Base-by-base conservation (phyloP, 2,797 vertebrate genomes). In the Gambusia yucatana region DNA sequence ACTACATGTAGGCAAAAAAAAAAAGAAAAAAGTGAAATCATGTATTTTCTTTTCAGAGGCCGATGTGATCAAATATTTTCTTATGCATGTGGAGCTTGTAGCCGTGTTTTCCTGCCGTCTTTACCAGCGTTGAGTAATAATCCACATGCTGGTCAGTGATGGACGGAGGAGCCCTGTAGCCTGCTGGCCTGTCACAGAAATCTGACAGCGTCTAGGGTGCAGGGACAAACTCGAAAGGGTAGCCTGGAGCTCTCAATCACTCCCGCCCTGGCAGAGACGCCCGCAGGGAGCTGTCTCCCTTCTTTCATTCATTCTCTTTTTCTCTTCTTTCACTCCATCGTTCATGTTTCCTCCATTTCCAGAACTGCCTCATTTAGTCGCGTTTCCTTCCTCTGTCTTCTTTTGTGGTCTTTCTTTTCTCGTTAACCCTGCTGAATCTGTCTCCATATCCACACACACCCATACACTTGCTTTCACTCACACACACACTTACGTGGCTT, bases 161-260 rank as follows among this genome's bases (percentile, higher is more conserved):
- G 89, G 89, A 90, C 82, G 59, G 88, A 87, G 82, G 82, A 88
- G 85, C 77, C 82, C 77, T 52, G 86, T 74, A 88, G 87, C 94
- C 92, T 84, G 93, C 94, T 92, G 91, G 94, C 91, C 93, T 94
- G 93, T 93, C 91, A 94, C 63, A 91, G 88, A 93, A 94, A 94
- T 89, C 86, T 93, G 94, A 89, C 92, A 91, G 90, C 65, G n/a
- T 91, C 86, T 81, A 84, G 85, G 82, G 86, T 85, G 88, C 89
- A 77, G 93, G 88, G 90, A 93, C 89, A 92, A 93, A 90, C 91
- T 78, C 79, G 87, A 90, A 82, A 82, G 84, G 77, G 82, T 79
- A 88, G 88, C 92, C 92, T 88, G 88, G 88, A 86, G 87, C 90
- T 87, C 90, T 92, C 91, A 78, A 90, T 93, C 92, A 92, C 91